A percentile compares a stretch with the other conserved stretches of the same genome.
phyloP scores from a whole-genome alignment of 1,140 invertebrate genomes.

The Tenebrio molitor region DNA sequence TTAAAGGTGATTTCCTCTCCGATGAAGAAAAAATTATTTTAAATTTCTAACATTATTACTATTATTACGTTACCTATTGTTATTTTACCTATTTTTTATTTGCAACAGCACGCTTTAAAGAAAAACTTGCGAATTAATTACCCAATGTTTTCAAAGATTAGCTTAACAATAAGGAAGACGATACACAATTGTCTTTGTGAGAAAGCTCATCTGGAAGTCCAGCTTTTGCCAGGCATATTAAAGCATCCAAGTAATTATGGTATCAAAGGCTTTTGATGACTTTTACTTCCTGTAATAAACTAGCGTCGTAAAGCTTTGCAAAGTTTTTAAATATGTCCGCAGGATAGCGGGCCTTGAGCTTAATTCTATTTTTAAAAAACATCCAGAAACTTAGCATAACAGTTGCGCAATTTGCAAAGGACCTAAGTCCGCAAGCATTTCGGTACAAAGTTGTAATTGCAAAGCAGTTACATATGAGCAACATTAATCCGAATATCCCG shows the following conservation, averaged over 20 bases:
- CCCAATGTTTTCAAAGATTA: too few relatives aligned
- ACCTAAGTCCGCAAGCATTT: slow-evolving; percentile 38
- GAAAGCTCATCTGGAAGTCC: too few relatives aligned
- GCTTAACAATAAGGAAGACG: too few relatives aligned
- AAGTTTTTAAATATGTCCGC: slow-evolving; percentile 15
- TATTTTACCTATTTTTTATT: too few relatives aligned
- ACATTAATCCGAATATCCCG: slow-evolving; percentile 47
- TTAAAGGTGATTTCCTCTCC: too few relatives aligned
- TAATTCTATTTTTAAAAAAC: background rate
- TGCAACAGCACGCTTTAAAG: too few relatives aligned
- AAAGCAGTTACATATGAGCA: slow-evolving; percentile 31
- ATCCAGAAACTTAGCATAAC: slow-evolving; percentile 14
- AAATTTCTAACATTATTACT: too few relatives aligned
- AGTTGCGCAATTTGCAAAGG: slow-evolving; percentile 22
- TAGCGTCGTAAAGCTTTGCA: slow-evolving; percentile 5
- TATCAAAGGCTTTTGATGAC: slow-evolving; percentile 7
- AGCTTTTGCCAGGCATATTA: too few relatives aligned
- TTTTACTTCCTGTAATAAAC: slow-evolving; percentile 15
- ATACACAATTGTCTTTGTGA: too few relatives aligned
- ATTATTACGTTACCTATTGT: too few relatives aligned
- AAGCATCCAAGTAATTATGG: background rate
- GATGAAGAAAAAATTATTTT: too few relatives aligned
- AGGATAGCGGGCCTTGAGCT: background rate
- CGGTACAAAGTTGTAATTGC: slow-evolving; percentile 35
- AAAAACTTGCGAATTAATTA: too few relatives aligned